Evolutionary conservation across 2,888 invertebrate genomes (phyloP), one percentile per base, ranked within the genome.

Genomic region (Linhomoeus sp.): DNA sequence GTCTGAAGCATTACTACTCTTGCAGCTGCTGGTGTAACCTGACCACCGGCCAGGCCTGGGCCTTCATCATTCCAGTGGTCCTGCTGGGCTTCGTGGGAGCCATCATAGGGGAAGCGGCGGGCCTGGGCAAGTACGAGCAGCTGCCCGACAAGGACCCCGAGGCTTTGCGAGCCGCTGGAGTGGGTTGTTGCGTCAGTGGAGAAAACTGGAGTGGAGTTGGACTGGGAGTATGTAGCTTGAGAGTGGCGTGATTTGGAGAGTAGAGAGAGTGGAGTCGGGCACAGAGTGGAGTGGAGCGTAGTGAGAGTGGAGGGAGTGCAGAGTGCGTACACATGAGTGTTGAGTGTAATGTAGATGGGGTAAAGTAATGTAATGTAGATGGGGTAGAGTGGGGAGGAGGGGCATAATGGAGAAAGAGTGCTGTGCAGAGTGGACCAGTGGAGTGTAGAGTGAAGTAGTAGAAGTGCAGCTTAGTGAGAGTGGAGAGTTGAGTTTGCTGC

Each of bases 1-100:
- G n/a, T n/a, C n/a, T n/a, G n/a, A n/a, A n/a, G n/a, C n/a, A n/a
- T n/a, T n/a, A n/a, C n/a, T n/a, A n/a, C n/a, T 41, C 3, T 5
- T 23, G 1, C 41, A 48, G 48, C 37, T 48, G 48, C 33, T 44
- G 25, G 39, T 48, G 48, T 20, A 19, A 35, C 35, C 2, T 48
- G 29, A 24, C 25, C 22, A 39, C 40, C 12, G 19, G n/a, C 2
- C 45, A 48, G 37, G 29, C 45, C 24, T 48, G 48, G 48, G 29
- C 14, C n/a, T 39, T 45, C 35, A n/a, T 48, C 22, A 7, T 48
- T 7, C 48, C 48, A 15, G 17, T 48, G n/a, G 22, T 19, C 40
- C 25, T 45, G n/a, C 23, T 40, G 3, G 48, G 26, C 20, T 48
- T 48, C 41, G 25, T 19, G 5, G 17, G 33, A 23, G 24, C 23